Evolutionary conservation across 1,140 invertebrate genomes (phyloP).

Genomic region (Orchestia grillus): DNA sequence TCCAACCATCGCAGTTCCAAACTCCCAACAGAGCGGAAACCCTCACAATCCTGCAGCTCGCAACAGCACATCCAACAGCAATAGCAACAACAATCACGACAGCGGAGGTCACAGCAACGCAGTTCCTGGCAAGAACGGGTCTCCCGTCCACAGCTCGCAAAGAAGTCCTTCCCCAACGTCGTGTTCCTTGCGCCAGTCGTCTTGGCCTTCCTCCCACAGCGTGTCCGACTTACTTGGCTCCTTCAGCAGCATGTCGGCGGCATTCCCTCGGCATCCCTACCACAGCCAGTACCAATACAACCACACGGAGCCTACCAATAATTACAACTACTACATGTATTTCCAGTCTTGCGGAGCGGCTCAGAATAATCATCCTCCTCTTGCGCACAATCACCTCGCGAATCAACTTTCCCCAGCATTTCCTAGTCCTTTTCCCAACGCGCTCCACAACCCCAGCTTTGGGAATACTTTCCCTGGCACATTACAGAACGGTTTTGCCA

Average conservation of each 20-base stretch:
- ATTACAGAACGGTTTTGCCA: conserved; percentile 62
- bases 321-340: conserved; percentile 68
- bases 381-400: conserved; percentile 60
- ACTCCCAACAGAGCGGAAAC: not conserved
- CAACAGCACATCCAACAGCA: not conserved
- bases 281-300: conserved; percentile 56
- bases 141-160: not conserved
- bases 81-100: not conserved
- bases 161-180: conserved; percentile 68
- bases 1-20: not conserved
- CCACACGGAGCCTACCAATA: conserved; percentile 63
- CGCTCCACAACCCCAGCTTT: conserved; percentile 59
- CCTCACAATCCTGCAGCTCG: not conserved
- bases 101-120: not conserved
- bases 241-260: conserved; percentile 61
- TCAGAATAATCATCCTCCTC: conserved; percentile 56
- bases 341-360: conserved; percentile 65
- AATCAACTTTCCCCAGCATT: conserved; percentile 62
- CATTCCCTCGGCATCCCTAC: conserved; percentile 58
- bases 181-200: conserved; percentile 70
- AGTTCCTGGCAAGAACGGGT: not conserved
- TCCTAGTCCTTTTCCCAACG: conserved; percentile 60
- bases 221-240: conserved; percentile 80
- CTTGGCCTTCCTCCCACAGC: conserved; percentile 78
- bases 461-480: conserved; percentile 36